A percentile compares a stretch with the other conserved stretches of the same genome.
phyloP scores from a whole-genome alignment of 2,888 invertebrate genomes.

The Hirtodrosophila cameraria region DNA sequence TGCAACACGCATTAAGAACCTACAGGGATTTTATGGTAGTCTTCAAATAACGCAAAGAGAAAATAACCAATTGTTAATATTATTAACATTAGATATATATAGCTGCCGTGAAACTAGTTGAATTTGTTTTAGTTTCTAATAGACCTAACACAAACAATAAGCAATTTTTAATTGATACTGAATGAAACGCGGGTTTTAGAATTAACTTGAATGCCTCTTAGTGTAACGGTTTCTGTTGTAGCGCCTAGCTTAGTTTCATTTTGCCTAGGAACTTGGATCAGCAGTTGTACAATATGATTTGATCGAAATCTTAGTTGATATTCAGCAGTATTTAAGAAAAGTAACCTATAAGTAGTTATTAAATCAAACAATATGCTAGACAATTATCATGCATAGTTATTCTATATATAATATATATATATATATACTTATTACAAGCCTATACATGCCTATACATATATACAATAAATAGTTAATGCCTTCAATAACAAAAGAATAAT shows the following conservation, averaged over 20 bases:
- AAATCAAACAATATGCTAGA: slow-evolving; percentile 54
- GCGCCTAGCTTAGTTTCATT: slow-evolving; percentile 61
- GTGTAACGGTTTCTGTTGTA: slow-evolving; percentile 75
- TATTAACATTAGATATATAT: slow-evolving; percentile 4
- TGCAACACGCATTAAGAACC: slow-evolving; percentile 66
- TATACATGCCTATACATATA: slow-evolving; percentile 33
- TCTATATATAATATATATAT: slow-evolving; percentile 30
- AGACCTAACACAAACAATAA: slow-evolving; percentile 50
- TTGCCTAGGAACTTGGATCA: slow-evolving; percentile 40
- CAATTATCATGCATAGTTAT: slow-evolving; percentile 57
- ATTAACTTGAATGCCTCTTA: slow-evolving; percentile 70
- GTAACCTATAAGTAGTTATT: slow-evolving; percentile 53
- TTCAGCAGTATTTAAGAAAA: neutral
- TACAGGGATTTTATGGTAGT: slow-evolving; percentile 83
- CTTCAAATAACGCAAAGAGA: slow-evolving; percentile 53
- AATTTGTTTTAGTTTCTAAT: slow-evolving; percentile 64
- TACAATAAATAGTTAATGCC: slow-evolving; percentile 59
- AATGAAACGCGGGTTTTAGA: slow-evolving; percentile 63
- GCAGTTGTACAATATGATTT: slow-evolving; percentile 34
- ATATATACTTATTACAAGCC: slow-evolving; percentile 25
- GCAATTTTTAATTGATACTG: slow-evolving; percentile 62
- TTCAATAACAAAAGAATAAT: slow-evolving; percentile 52
- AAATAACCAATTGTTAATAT: slow-evolving; percentile 47
- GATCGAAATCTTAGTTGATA: slow-evolving; percentile 26
- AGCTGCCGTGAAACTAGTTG: slow-evolving; percentile 55